Conservation (phyloP, 1,140 invertebrate genomes). For the Zaprionus inermis region DNA sequence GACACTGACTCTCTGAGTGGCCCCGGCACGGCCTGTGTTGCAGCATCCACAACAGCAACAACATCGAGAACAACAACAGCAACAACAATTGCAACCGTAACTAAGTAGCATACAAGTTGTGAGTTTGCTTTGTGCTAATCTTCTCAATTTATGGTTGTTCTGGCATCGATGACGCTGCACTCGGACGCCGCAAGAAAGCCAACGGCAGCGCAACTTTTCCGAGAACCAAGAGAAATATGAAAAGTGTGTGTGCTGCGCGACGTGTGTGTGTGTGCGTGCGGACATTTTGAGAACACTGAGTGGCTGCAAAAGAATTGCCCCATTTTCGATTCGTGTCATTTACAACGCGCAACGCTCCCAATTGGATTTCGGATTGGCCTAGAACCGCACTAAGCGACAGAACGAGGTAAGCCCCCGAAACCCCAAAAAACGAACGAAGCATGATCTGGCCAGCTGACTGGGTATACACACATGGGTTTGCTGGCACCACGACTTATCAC, state of each 20-base stretch:
- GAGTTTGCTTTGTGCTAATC: constrained; percentile 68
- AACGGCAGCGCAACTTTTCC: constrained; percentile 19
- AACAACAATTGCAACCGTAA: constrained; percentile 55
- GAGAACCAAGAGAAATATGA: constrained; percentile 31
- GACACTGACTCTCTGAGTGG: constrained; percentile 22
- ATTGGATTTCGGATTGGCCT: constrained; percentile 61
- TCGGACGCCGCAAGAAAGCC: constrained; percentile 61
- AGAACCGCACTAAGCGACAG: constrained; percentile 19
- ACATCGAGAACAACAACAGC: constrained; percentile 30
- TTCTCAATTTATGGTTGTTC: constrained; percentile 70
- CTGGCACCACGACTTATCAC: not conserved
- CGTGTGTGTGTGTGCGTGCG: constrained; percentile 30
- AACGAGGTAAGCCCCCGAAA: constrained; percentile 55
- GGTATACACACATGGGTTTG: no score
- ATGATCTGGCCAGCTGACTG: constrained; percentile 19
- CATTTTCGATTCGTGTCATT: constrained; percentile 75
- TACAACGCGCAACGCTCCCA: constrained; percentile 43
- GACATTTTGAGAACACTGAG: constrained; percentile 68
- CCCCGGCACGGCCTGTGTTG: constrained; percentile 64
- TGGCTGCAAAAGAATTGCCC: no score
- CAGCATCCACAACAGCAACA: constrained; percentile 67
- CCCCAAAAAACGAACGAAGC: constrained; percentile 11
- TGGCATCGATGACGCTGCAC: constrained; percentile 62
- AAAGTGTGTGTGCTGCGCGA: constrained; percentile 22
- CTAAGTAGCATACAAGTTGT: constrained; percentile 62